Conservation (phyloP, 2,797 vertebrate genomes). For the Phoeniculus purpureus region DNA sequence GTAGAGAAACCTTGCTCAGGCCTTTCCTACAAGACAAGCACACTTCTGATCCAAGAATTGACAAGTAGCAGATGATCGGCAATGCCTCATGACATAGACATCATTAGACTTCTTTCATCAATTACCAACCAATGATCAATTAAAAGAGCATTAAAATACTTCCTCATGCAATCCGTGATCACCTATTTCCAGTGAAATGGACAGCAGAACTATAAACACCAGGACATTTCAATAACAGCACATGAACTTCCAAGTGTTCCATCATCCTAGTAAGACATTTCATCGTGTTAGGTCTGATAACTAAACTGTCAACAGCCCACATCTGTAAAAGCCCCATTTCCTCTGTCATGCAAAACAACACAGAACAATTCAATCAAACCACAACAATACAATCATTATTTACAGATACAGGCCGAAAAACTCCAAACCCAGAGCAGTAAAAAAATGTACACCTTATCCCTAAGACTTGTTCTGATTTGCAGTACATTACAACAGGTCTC, state of each 20-base stretch:
- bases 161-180: background rate
- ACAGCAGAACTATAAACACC: background rate
- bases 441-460: background rate
- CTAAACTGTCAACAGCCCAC: background rate
- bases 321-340: background rate
- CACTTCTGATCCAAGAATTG: background rate
- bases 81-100: background rate
- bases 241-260: background rate
- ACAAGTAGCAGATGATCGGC: background rate
- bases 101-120: background rate
- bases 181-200: background rate
- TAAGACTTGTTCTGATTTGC: background rate
- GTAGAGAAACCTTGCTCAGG: background rate
- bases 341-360: background rate
- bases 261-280: background rate
- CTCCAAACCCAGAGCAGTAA: background rate
- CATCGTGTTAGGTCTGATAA: background rate
- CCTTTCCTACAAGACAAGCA: background rate
- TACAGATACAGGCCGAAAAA: background rate
- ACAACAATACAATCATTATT: background rate
- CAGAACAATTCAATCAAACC: background rate
- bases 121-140: background rate
- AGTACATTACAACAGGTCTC: no score
- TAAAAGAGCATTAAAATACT: background rate
- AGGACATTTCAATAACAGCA: background rate